phyloP scores from a whole-genome alignment of 2,888 invertebrate species.

The Portevinia maculata region DNA sequence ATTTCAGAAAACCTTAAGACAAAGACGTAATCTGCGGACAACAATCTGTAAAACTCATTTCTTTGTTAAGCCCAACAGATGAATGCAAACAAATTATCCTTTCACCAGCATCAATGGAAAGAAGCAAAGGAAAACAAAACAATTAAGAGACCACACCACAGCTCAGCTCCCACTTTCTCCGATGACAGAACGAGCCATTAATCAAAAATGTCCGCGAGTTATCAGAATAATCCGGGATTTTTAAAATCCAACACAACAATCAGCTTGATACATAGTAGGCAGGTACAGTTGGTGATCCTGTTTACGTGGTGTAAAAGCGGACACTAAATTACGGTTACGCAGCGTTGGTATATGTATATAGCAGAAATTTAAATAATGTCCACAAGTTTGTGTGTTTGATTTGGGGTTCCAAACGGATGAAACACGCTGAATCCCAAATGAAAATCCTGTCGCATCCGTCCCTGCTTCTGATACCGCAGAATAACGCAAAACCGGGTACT shows the following conservation, averaged over 20 bases:
- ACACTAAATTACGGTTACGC: no score
- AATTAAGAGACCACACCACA: slow-evolving; percentile 45
- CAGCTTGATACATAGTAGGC: slow-evolving; percentile 38
- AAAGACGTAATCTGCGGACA: slow-evolving; percentile 2
- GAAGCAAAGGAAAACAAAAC: slow-evolving; percentile 14
- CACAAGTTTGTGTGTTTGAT: neutral
- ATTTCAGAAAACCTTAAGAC: slow-evolving; percentile 14
- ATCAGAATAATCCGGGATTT: slow-evolving; percentile 72
- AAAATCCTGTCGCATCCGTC: slow-evolving; percentile 51
- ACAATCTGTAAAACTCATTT: slow-evolving; percentile 53
- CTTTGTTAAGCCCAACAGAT: slow-evolving; percentile 51
- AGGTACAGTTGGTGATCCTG: slow-evolving; percentile 55
- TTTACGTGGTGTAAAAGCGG: slow-evolving; percentile 61
- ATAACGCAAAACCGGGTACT: slow-evolving; percentile 70
- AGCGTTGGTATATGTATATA: slow-evolving; percentile 39
- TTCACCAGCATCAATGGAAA: neutral
- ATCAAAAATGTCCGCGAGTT: slow-evolving; percentile 71
- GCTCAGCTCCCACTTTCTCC: slow-evolving; percentile 62
- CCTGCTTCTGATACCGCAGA: slow-evolving; percentile 57
- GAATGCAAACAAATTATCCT: slow-evolving; percentile 53
- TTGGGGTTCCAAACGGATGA: slow-evolving; percentile 24
- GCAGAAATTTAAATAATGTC: slow-evolving; percentile 58
- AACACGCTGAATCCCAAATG: slow-evolving; percentile 36
- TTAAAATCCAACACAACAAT: slow-evolving; percentile 67
- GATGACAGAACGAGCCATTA: slow-evolving; percentile 65